phyloP scores from a whole-genome alignment of 2,113 vertebrate species.

The Hydropotes inermis region DNA sequence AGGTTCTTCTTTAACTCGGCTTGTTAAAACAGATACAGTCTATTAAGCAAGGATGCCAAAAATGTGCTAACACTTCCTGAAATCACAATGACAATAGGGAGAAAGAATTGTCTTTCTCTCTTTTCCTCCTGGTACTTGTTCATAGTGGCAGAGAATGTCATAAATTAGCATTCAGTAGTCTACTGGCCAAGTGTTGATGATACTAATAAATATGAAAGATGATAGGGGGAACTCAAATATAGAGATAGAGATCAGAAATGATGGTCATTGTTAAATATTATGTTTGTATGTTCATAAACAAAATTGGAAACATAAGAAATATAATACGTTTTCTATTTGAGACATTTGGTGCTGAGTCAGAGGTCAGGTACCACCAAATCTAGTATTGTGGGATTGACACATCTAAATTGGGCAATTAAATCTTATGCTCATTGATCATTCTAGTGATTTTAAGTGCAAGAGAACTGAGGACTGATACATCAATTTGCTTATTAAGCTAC shows the following conservation, averaged over 20 bases:
- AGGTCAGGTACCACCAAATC: background rate
- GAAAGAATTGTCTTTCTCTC: slow-evolving; percentile 11
- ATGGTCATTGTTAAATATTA: background rate
- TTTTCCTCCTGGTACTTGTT: background rate
- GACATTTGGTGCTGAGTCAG: background rate
- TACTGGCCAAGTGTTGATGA: background rate
- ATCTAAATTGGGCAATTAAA: background rate
- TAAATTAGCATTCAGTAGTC: background rate
- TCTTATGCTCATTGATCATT: background rate
- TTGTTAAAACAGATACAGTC: slow-evolving; percentile 42
- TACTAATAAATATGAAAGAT: background rate
- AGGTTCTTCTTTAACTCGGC: slow-evolving; percentile 31
- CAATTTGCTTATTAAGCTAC: background rate
- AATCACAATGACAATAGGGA: slow-evolving; percentile 41
- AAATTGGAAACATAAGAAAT: background rate
- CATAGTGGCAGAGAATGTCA: background rate
- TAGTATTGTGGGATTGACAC: background rate
- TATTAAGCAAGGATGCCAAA: slow-evolving; percentile 51
- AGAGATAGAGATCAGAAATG: background rate
- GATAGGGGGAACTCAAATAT: background rate
- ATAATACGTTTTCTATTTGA: background rate
- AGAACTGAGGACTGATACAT: background rate
- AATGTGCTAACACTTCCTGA: slow-evolving; percentile 39
- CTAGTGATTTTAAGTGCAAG: background rate
- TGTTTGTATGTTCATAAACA: background rate